Evolutionary conservation across 92 coral and sea anemone genomes (phyloP).

Genomic region (Epizoanthus ramosus): DNA sequence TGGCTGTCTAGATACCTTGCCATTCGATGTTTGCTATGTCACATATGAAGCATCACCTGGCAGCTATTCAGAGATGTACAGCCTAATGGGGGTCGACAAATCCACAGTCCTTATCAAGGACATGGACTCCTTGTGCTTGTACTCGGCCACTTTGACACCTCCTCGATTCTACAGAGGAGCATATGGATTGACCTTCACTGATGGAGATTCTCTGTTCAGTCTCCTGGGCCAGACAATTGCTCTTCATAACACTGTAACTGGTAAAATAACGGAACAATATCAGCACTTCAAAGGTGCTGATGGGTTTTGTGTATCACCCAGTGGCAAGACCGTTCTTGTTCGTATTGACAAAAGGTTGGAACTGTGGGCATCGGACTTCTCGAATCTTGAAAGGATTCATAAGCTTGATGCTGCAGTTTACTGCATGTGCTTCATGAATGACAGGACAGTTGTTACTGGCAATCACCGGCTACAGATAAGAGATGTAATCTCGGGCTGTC

Average conservation of each 20-base stretch:
- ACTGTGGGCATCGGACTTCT: slow-evolving; percentile 11
- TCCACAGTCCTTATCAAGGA: slow-evolving; percentile 17
- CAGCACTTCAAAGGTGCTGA: slow-evolving; percentile 8
- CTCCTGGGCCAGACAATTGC: slow-evolving; percentile 13
- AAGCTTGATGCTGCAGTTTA: neutral
- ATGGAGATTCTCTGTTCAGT: neutral
- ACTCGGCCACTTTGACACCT: neutral
- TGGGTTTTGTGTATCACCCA: slow-evolving; percentile 19
- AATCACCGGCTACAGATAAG: neutral
- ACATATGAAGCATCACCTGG: slow-evolving; percentile 4
- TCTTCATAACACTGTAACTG: slow-evolving; percentile 6
- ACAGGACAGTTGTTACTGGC: slow-evolving; percentile 5
- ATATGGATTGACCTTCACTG: slow-evolving; percentile 5
- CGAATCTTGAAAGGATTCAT: slow-evolving; percentile 10
- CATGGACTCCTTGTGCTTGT: slow-evolving; percentile 4
- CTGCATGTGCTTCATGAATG: slow-evolving; percentile 8
- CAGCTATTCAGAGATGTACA: neutral
- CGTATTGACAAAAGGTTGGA: slow-evolving; percentile 5
- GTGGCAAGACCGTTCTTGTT: slow-evolving; percentile 13
- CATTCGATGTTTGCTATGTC: slow-evolving; percentile 19
- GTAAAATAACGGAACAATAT: neutral
- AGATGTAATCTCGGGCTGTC: neutral
- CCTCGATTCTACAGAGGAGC: neutral
- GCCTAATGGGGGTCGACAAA: neutral
- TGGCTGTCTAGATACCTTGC: slow-evolving; percentile 12